Percentiles rank a stretch among this genome's conserved stretches.
Conservation (phyloP, 2,113 vertebrate genomes). For the Stigmatopora argus region DNA sequence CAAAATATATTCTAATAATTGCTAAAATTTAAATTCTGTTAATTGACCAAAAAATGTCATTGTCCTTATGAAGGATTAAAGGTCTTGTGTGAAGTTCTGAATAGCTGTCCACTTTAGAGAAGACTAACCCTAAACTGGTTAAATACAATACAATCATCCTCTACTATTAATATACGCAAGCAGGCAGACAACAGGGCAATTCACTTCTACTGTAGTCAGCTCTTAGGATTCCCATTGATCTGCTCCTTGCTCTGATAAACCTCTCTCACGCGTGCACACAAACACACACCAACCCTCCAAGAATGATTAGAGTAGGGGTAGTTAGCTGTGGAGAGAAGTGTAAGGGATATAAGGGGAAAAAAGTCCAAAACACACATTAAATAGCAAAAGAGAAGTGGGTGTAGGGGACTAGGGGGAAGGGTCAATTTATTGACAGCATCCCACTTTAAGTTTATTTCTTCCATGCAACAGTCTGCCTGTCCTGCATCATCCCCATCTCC, state of each 20-base stretch:
- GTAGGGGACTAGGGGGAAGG: not conserved
- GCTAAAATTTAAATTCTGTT: too few species aligned
- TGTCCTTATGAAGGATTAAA: too few species aligned
- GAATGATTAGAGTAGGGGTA: conserved; percentile 25
- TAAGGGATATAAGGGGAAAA: not conserved
- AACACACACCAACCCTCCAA: conserved; percentile 6
- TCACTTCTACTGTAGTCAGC: conserved; percentile 65
- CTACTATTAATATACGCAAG: conserved; percentile 52
- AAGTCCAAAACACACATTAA: conserved; percentile 1
- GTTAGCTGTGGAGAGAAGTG: conserved; percentile 11
- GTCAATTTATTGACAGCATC: conserved; percentile 32
- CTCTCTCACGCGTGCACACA: not conserved
- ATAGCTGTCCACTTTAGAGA: too few species aligned
- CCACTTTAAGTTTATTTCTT: conserved; percentile 22
- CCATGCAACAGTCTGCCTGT: conserved; percentile 15
- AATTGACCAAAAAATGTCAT: too few species aligned
- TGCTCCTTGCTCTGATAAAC: conserved; percentile 52
- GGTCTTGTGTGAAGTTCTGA: too few species aligned
- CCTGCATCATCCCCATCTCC: not conserved
- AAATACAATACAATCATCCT: conserved; percentile 35
- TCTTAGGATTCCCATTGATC: conserved; percentile 65
- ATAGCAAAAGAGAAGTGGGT: not conserved
- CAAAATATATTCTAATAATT: too few species aligned
- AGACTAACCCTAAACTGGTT: too few species aligned
- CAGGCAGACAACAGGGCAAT: conserved; percentile 50